Evolutionary conservation across 1,140 invertebrate genomes (phyloP).

Genomic region (Druon quercuslanigerum): DNA sequence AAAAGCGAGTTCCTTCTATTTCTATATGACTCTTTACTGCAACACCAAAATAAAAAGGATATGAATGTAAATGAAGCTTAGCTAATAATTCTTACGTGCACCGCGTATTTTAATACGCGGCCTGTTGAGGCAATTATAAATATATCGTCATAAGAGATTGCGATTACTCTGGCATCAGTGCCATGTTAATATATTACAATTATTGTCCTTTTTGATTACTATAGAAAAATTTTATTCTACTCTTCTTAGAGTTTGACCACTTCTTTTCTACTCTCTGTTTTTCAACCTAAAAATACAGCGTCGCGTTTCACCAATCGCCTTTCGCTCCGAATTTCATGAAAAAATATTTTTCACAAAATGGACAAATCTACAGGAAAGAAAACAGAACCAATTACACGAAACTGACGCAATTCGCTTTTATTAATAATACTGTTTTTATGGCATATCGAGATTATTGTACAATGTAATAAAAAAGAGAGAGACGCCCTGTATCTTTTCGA

Average conservation of each 20-base stretch:
- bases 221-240: background rate
- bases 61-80: conserved; percentile 45
- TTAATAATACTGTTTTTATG: background rate
- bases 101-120: conserved; percentile 42
- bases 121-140: conserved; percentile 45
- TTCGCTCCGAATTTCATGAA: conserved; percentile 8
- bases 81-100: conserved; percentile 47
- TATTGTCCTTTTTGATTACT: conserved; percentile 1
- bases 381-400: conserved; percentile 15
- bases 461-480: background rate
- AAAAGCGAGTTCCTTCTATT: conserved; percentile 37
- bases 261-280: conserved; percentile 26
- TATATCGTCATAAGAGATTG: background rate
- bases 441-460: conserved; percentile 22
- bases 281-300: conserved; percentile 5
- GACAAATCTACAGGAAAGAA: background rate
- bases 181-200: conserved; percentile 15
- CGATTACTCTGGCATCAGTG: conserved; percentile 7
- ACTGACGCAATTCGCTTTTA: conserved; percentile 1
- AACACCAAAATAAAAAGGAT: conserved; percentile 49
- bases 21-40: conserved; percentile 49
- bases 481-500: background rate
- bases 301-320: background rate
- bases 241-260: conserved; percentile 8
- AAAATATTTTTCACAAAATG: conserved; percentile 3